phyloP scores from a whole-genome alignment of 1,140 invertebrate genomes.

The Diachasma alloeum region DNA sequence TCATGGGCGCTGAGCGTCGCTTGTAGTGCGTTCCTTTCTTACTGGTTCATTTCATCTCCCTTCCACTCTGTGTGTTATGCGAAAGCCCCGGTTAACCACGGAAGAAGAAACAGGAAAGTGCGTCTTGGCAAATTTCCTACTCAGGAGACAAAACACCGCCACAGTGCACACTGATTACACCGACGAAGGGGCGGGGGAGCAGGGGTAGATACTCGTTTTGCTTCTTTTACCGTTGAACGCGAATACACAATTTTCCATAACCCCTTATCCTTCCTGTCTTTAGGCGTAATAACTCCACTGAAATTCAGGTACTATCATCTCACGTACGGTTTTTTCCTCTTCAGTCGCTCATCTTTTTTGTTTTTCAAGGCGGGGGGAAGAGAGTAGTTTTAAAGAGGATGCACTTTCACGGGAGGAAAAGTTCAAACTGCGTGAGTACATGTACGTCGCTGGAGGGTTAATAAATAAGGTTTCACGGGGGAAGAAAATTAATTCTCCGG shows the following conservation, averaged over 20 bases:
- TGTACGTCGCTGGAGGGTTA: background rate
- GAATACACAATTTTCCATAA: constrained; percentile 16
- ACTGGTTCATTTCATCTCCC: background rate
- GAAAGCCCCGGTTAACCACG: background rate
- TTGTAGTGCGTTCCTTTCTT: background rate
- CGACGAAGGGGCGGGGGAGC: background rate
- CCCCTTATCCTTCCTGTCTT: background rate
- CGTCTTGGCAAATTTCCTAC: constrained; percentile 24
- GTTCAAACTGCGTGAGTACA: background rate
- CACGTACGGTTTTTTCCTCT: background rate
- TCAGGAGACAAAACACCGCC: constrained; percentile 17
- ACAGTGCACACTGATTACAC: constrained; percentile 16
- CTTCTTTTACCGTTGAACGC: background rate
- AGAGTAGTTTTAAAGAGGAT: constrained; percentile 3
- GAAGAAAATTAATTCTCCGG: background rate
- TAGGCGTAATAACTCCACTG: background rate
- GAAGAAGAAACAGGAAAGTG: background rate
- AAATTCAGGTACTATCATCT: background rate
- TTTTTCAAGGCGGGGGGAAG: background rate
- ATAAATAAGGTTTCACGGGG: background rate
- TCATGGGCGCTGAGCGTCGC: background rate
- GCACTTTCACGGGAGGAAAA: background rate
- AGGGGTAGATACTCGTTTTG: background rate
- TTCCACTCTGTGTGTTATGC: background rate
- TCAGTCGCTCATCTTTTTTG: background rate